Percentiles rank a stretch among this genome's conserved stretches.
phyloP scores from a whole-genome alignment of 2,113 vertebrate genomes.

The Mormoops blainvillei region DNA sequence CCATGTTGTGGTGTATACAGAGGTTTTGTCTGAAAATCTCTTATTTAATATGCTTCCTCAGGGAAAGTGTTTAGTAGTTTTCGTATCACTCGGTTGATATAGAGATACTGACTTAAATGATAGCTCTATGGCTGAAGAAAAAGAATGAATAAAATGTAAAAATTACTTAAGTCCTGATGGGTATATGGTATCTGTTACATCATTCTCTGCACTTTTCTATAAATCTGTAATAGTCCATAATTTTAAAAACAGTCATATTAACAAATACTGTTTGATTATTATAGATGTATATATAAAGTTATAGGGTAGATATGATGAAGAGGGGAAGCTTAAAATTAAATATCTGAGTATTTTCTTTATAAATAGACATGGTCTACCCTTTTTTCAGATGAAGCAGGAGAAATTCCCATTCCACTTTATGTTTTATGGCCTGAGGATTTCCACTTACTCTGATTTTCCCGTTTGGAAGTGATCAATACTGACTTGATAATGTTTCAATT shows the following conservation, averaged over 20 bases:
- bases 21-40: background rate
- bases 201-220: background rate
- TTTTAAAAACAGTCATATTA: background rate
- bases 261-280: background rate
- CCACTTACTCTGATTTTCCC: background rate
- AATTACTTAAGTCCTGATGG: background rate
- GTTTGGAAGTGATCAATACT: background rate
- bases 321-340: background rate
- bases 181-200: background rate
- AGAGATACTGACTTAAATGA: background rate
- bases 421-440: background rate
- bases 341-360: background rate
- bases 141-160: background rate
- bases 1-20: accelerated
- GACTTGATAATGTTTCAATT: background rate
- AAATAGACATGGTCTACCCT: background rate
- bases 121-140: background rate
- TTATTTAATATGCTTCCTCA: background rate
- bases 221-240: background rate
- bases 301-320: background rate
- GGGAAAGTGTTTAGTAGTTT: background rate
- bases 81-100: background rate
- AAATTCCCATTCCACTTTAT: background rate
- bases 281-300: background rate
- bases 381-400: background rate